Conservation (phyloP, 1,140 invertebrate species). For the Lutraria rhynchaena region DNA sequence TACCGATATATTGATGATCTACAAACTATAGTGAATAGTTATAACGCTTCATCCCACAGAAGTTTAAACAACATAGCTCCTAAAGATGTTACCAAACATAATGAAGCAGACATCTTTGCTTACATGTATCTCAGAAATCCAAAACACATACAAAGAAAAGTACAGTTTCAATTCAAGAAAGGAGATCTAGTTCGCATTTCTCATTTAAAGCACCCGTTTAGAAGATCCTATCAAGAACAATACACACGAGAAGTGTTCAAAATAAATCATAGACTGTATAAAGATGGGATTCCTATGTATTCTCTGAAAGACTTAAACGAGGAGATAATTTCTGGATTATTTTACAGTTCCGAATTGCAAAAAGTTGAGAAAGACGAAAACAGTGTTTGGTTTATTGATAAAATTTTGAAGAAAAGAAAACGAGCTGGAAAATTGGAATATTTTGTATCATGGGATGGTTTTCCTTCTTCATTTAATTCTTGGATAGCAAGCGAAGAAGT, state of each 20-base stretch:
- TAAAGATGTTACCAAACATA: slow-evolving; percentile 57
- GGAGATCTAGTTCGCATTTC: slow-evolving; percentile 58
- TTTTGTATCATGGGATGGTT: slow-evolving; percentile 38
- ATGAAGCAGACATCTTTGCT: slow-evolving; percentile 54
- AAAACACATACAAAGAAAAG: background rate
- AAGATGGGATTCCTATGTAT: slow-evolving; percentile 48
- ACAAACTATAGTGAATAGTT: slow-evolving; percentile 45
- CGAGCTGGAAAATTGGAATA: slow-evolving; percentile 18
- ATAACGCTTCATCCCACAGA: slow-evolving; percentile 56
- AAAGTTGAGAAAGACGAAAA: slow-evolving; percentile 55
- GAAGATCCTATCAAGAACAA: slow-evolving; percentile 45
- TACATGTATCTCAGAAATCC: slow-evolving; percentile 53
- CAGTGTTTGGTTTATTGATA: slow-evolving; percentile 46
- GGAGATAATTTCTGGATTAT: slow-evolving; percentile 16
- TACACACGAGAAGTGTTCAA: slow-evolving; percentile 54
- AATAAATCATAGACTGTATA: slow-evolving; percentile 4
- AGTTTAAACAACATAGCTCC: slow-evolving; percentile 51
- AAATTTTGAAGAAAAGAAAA: slow-evolving; percentile 26
- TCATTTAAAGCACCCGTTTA: slow-evolving; percentile 32
- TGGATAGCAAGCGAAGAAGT: slow-evolving; percentile 30
- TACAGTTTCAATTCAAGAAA: slow-evolving; percentile 52
- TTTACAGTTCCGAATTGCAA: slow-evolving; percentile 25
- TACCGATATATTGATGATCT: slow-evolving; percentile 42
- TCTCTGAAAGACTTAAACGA: slow-evolving; percentile 19
- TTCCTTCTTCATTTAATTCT: slow-evolving; percentile 39